Percentiles rank a stretch among this genome's conserved stretches.
These are phyloP conservation scores for Smittia sp. DNA, from an alignment of 2,888 invertebrate genomes.

Conservation along the genomic window DNA sequence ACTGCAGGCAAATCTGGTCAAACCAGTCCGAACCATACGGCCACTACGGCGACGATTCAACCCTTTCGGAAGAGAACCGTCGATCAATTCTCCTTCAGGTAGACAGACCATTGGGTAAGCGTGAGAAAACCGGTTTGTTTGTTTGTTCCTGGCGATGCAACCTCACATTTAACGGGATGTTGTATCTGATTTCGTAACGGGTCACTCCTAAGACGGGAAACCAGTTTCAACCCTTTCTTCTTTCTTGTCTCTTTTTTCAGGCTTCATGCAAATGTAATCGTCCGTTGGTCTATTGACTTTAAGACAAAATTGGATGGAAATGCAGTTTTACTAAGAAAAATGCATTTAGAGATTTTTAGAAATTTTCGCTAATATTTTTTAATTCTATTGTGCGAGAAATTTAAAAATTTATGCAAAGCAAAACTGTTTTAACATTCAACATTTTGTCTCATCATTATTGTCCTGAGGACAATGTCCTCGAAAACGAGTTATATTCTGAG, in stretches of 20 bases:
- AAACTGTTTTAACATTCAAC: background rate
- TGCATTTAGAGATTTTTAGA: background rate
- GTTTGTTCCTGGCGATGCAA: constrained; percentile 1
- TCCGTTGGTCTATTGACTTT: constrained; percentile 1
- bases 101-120: constrained; percentile 36
- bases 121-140: constrained; percentile 38
- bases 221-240: constrained; percentile 38
- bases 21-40: constrained; percentile 18
- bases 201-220: constrained; percentile 25
- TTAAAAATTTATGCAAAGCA: background rate
- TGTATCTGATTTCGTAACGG: constrained; percentile 24
- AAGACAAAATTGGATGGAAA: background rate
- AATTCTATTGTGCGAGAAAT: no score
- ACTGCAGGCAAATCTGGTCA: constrained; percentile 33
- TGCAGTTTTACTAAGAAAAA: constrained; percentile 1
- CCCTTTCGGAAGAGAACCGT: constrained; percentile 36
- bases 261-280: constrained; percentile 4
- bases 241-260: background rate
- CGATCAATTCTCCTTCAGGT: constrained; percentile 20
- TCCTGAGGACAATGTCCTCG: background rate
- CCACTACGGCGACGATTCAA: background rate
- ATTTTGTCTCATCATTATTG: background rate
- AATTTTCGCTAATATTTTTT: background rate
- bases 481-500: no score
- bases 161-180: background rate